Conservation (phyloP, 1,140 invertebrate species). For the Leptopilina boulardi region DNA sequence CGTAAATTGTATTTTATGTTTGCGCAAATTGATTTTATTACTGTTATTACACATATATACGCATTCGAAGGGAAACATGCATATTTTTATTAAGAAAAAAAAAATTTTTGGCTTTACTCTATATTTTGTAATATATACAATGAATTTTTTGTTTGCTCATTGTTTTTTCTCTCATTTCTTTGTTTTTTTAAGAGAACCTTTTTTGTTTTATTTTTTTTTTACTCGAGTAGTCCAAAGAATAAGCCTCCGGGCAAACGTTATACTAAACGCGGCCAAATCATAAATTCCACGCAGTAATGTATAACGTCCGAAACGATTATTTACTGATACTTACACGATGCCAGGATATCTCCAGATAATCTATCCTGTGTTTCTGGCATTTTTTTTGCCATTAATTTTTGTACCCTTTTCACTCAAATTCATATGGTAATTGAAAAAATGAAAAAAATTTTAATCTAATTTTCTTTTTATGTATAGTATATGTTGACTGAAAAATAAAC, state of each 20-base stretch:
- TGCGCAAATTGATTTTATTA: not conserved
- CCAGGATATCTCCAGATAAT: constrained; percentile 54
- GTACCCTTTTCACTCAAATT: too few species aligned
- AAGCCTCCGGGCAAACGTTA: constrained; percentile 65
- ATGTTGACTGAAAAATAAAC: too few species aligned
- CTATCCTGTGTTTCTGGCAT: constrained; percentile 44
- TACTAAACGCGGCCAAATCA: constrained; percentile 70
- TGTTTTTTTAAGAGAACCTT: constrained; percentile 35
- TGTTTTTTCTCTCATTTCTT: constrained; percentile 29
- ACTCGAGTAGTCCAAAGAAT: constrained; percentile 55
- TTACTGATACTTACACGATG: constrained; percentile 72
- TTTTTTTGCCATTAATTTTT: not conserved
- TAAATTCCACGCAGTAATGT: constrained; percentile 73
- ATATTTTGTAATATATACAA: not conserved
- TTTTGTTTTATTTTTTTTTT: constrained; percentile 32
- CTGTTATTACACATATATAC: not conserved
- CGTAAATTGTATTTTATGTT: not conserved
- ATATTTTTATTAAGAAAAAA: not conserved
- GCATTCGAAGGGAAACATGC: not conserved
- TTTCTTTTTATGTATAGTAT: too few species aligned
- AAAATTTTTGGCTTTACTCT: not conserved
- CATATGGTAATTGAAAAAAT: too few species aligned
- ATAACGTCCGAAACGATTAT: constrained; percentile 73
- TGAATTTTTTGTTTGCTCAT: too few species aligned
- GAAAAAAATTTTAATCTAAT: too few species aligned